phyloP scores from a whole-genome alignment of 2,888 invertebrate species.

The Smittia sp. region DNA sequence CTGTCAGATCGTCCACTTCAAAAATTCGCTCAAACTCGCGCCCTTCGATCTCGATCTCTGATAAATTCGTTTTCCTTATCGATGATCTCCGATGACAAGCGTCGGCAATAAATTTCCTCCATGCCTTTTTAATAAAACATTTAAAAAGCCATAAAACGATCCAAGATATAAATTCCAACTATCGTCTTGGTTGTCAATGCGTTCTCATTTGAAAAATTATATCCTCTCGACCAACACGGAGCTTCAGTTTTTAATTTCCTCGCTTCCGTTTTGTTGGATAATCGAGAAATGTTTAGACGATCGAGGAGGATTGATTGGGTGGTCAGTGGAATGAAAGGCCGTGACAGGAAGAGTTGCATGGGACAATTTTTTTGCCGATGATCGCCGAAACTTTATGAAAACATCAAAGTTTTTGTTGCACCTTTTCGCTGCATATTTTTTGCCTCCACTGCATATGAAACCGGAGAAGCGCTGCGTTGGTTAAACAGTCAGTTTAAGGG shows the following conservation, averaged over 20 bases:
- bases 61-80: background rate
- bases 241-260: background rate
- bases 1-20: background rate
- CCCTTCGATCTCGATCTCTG: background rate
- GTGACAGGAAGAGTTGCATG: background rate
- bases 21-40: background rate
- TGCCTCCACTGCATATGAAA: background rate
- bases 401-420: slow-evolving; percentile 6
- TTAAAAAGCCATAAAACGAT: background rate
- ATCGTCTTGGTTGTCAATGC: background rate
- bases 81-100: background rate
- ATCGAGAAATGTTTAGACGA: background rate
- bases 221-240: background rate
- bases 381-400: background rate
- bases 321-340: slow-evolving; percentile 13
- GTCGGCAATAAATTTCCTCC: background rate
- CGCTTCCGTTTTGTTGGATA: background rate
- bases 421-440: background rate
- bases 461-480: background rate
- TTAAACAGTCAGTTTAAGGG: slow-evolving; percentile 1
- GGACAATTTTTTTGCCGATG: background rate
- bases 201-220: slow-evolving; percentile 1
- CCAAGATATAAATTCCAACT: background rate
- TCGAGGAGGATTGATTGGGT: background rate
- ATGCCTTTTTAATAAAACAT: background rate